Evolutionary conservation across 2,113 vertebrate genomes (phyloP).

Genomic region (Gallinago jamesoni): DNA sequence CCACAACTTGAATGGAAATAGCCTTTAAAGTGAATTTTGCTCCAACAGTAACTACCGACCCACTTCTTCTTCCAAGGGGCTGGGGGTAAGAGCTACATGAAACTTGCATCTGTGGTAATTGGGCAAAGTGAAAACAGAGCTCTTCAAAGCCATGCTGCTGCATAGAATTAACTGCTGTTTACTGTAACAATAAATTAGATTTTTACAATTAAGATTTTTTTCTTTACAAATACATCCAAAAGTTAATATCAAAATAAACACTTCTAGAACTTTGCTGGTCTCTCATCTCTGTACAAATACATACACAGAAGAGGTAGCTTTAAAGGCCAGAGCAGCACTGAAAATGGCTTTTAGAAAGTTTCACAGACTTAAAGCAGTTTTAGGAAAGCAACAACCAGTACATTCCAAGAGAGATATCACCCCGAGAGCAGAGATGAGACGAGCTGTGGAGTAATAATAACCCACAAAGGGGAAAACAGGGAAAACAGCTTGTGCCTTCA

Average conservation of each 20-base stretch:
- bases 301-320: slow-evolving; percentile 10
- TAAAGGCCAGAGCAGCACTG: not conserved
- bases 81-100: not conserved
- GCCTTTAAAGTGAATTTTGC: not conserved
- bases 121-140: not conserved
- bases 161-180: not conserved
- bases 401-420: not conserved
- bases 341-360: not conserved
- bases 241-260: slow-evolving; percentile 39
- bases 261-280: not conserved
- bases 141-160: too few relatives aligned
- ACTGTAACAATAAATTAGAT: slow-evolving; percentile 33
- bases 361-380: not conserved
- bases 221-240: slow-evolving; percentile 32
- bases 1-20: accelerated
- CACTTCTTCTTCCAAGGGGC: accelerated
- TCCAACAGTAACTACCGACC: accelerated
- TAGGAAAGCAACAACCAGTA: not conserved
- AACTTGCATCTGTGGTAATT: accelerated
- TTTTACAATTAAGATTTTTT: not conserved
- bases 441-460: not conserved
- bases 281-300: slow-evolving; percentile 3
- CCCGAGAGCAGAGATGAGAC: not conserved
- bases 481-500: not conserved
- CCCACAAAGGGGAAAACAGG: not conserved